These are phyloP conservation scores for Apodemia zela DNA, from an alignment of 2,888 invertebrate species.

Conservation along the genomic window DNA sequence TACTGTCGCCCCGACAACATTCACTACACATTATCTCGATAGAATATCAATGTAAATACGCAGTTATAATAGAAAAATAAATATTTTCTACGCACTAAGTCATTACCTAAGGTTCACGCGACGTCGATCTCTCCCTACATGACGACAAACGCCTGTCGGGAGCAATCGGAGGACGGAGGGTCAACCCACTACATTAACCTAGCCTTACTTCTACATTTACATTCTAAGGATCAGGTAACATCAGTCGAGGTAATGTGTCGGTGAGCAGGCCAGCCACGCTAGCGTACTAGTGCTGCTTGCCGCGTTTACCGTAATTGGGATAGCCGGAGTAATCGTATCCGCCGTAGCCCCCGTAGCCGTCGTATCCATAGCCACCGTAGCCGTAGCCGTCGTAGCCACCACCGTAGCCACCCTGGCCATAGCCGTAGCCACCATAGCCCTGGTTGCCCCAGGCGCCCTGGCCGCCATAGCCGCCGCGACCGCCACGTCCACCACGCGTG, in stretches of 20 bases:
- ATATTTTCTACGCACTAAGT: conserved; percentile 79
- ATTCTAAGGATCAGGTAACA: conserved; percentile 77
- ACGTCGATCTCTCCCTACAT: conserved; percentile 67
- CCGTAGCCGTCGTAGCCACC: conserved; percentile 88
- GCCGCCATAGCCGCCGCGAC: conserved; percentile 84
- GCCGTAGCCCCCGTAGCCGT: conserved; percentile 88
- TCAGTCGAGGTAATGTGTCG: conserved; percentile 80
- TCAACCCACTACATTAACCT: conserved; percentile 64
- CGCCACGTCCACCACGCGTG: conserved; percentile 85
- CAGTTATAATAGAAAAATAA: conserved; percentile 75
- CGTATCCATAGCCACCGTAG: conserved; percentile 87
- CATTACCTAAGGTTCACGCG: conserved; percentile 76
- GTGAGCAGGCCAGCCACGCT: conserved; percentile 66
- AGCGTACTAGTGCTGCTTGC: conserved; percentile 74
- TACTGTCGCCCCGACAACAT: conserved; percentile 74
- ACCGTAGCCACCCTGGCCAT: conserved; percentile 86
- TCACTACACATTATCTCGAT: conserved; percentile 80
- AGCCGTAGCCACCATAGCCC: conserved; percentile 84
- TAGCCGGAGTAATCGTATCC: conserved; percentile 91
- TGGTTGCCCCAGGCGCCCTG: conserved; percentile 84
- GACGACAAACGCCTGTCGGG: conserved; percentile 53
- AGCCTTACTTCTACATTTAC: conserved; percentile 69
- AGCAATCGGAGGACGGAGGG: conserved; percentile 75
- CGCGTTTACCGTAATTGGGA: conserved; percentile 89
- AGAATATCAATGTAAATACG: conserved; percentile 72